Percentiles rank a stretch among this genome's conserved stretches.
Conservation (phyloP, 1,140 invertebrate genomes). For the Formica exsecta region DNA sequence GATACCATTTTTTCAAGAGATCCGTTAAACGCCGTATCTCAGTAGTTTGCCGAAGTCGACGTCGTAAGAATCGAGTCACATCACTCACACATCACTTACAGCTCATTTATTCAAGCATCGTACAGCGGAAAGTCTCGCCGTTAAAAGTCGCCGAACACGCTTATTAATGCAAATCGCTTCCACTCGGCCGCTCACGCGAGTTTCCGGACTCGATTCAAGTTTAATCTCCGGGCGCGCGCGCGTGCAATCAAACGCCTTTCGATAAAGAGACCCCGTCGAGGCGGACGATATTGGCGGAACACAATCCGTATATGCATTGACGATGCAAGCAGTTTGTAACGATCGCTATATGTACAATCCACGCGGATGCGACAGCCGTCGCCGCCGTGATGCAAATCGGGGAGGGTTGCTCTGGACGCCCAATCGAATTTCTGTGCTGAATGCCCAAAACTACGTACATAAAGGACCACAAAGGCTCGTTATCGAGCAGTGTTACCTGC, state of each 20-base stretch:
- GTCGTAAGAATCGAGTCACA: conserved; percentile 34
- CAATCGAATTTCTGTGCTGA: conserved; percentile 71
- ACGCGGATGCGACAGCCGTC: conserved; percentile 25
- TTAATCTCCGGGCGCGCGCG: conserved; percentile 58
- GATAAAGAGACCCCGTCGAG: conserved; percentile 63
- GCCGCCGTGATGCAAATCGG: conserved; percentile 61
- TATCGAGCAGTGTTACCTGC: conserved; percentile 67
- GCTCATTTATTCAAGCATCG: conserved; percentile 1
- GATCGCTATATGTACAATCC: conserved; percentile 36
- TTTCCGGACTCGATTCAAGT: conserved; percentile 59
- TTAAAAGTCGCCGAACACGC: conserved; percentile 19
- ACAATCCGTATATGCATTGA: conserved; percentile 67
- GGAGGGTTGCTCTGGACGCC: conserved; percentile 6
- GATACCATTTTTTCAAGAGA: not conserved
- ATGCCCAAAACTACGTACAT: conserved; percentile 65
- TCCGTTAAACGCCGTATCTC: not conserved
- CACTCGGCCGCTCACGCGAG: not conserved
- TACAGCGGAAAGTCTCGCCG: not conserved
- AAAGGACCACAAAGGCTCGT: conserved; percentile 71
- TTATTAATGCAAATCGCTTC: conserved; percentile 55
- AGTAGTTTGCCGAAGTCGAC: not conserved
- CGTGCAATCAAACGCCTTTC: conserved; percentile 60
- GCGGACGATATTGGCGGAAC: conserved; percentile 25
- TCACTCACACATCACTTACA: conserved; percentile 46
- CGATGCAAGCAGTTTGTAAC: conserved; percentile 69